phyloP scores from a whole-genome alignment of 2,113 vertebrate species.

The Amblyornis subalaris region DNA sequence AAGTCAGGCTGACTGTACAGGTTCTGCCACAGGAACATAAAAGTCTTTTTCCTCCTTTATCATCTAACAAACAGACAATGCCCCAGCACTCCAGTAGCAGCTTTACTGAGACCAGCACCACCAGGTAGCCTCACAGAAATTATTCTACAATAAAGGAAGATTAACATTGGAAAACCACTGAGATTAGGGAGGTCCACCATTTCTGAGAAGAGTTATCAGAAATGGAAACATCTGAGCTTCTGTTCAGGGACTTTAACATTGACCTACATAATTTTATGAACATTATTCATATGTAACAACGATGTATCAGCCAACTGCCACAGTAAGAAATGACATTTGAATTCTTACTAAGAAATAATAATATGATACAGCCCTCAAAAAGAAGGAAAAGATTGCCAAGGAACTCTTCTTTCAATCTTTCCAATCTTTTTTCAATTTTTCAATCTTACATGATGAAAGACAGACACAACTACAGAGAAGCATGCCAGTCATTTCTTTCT shows the following conservation, averaged over 20 bases:
- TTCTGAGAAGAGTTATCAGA: neutral
- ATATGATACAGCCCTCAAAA: neutral
- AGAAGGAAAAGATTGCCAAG: neutral
- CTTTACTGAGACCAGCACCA: neutral
- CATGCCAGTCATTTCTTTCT: neutral
- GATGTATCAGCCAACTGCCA: neutral
- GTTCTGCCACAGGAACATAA: neutral
- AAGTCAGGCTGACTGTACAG: constrained; percentile 24
- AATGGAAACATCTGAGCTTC: neutral
- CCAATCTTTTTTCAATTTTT: neutral
- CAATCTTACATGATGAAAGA: neutral
- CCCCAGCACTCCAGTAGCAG: neutral
- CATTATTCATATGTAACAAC: neutral
- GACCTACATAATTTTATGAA: neutral
- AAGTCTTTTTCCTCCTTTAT: neutral
- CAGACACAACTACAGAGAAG: neutral
- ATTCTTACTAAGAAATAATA: neutral
- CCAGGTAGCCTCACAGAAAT: neutral
- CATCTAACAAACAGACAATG: neutral
- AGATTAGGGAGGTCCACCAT: neutral
- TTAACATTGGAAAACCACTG: neutral
- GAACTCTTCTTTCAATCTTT: neutral
- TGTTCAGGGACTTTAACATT: neutral
- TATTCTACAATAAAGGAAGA: neutral
- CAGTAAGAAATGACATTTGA: neutral